Evolutionary conservation across 2,113 vertebrate genomes (phyloP).

Genomic region (Indicator maculatus): DNA sequence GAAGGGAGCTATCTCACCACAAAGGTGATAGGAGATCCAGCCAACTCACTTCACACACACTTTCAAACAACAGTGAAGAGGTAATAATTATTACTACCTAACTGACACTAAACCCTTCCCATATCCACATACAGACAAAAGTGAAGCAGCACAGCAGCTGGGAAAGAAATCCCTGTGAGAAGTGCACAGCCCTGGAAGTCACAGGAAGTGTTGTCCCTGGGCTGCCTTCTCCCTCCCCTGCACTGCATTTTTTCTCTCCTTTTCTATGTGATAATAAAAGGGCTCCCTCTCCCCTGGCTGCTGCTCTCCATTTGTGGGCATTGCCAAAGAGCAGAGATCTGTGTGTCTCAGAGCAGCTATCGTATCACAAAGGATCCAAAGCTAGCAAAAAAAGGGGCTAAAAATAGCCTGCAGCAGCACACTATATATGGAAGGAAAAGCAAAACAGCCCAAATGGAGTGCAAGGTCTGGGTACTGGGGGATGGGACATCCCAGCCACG

Average conservation of each 20-base stretch:
- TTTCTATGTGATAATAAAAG: slow-evolving; percentile 74
- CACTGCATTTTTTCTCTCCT: not conserved
- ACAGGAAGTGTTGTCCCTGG: slow-evolving; percentile 71
- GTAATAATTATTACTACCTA: not conserved
- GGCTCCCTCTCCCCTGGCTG: slow-evolving; percentile 74
- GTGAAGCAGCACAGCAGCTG: not conserved
- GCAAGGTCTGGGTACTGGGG: slow-evolving; percentile 65
- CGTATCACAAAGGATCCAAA: slow-evolving; percentile 75
- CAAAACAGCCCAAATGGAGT: slow-evolving; percentile 69
- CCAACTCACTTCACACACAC: not conserved
- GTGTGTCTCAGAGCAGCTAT: slow-evolving; percentile 66
- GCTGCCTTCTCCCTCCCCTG: slow-evolving; percentile 51
- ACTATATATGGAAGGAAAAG: slow-evolving; percentile 84
- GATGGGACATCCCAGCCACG: slow-evolving; percentile 44
- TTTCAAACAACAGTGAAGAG: not conserved
- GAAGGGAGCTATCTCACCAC: not conserved
- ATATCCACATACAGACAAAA: not conserved
- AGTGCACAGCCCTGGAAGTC: slow-evolving; percentile 32
- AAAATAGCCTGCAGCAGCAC: slow-evolving; percentile 84
- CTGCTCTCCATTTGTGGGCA: slow-evolving; percentile 86
- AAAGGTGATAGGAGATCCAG: not conserved
- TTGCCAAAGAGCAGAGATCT: slow-evolving; percentile 76
- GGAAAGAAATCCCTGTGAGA: not conserved
- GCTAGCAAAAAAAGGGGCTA: slow-evolving; percentile 74
- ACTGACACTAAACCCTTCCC: not conserved